Base-by-base conservation (phyloP, 2,888 invertebrate species). In the Lycocerus yunnanus region DNA sequence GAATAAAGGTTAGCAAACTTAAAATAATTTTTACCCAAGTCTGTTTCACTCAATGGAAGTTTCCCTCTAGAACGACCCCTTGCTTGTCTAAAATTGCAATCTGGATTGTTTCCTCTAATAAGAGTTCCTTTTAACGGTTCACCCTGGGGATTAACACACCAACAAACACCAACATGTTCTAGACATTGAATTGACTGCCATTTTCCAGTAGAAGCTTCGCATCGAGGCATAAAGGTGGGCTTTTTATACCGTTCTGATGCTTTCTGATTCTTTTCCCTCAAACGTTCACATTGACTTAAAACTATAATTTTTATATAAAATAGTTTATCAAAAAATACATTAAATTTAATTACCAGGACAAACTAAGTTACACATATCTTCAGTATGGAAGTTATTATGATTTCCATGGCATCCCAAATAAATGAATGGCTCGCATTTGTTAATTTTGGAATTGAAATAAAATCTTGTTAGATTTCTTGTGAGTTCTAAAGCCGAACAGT, bases 111-210 rank as follows among this genome's bases (percentile, higher is more conserved):
- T 15, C 94, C 95, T 66, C 95, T 90, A 0, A 94, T 93, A 66
- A 95, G 86, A 0, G 95, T 93, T 1, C 95, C 95, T 84, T 95
- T 95, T 1, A 95, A 87, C 0, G 95, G 94, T 79, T 94, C 94
- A 0, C 95, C 95, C 79, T 93, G 92, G 43, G 92, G 92, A 81
- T 93, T 93, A 1, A 95, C 95, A 84, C 96, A 96, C 96, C 96
- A 96, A 82, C 95, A 96, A 0, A 96, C 94, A 3, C 94, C 94
- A 83, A 92, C 89, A 81, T 91, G 86, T 78, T 92, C 92, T 72
- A 96, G 90, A 84, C 96, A 96, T 85, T 96, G 96, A 13, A 95
- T 91, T 0, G 94, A 88, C 81, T 94, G 93, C 95, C 95, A 96
- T 21, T 90, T 91, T 0, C 95, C 95, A 11, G 90, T 91, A 66